Percentiles rank a stretch among this genome's conserved stretches.
These are phyloP conservation scores for Phortica variegata DNA, from an alignment of 1,140 invertebrate species.

Conservation along the genomic window DNA sequence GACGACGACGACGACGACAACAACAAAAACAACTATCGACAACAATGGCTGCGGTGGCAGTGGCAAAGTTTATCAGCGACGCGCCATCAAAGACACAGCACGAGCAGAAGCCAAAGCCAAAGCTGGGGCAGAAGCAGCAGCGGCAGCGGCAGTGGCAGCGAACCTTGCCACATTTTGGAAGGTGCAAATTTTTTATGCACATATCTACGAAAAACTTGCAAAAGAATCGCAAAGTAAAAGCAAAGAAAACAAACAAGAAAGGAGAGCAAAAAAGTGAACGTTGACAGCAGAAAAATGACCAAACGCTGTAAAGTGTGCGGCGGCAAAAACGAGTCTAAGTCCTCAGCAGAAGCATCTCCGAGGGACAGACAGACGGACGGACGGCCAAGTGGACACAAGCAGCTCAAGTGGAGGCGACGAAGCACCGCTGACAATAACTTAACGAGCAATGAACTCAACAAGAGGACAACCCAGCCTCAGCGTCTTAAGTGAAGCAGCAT, in stretches of 20 bases:
- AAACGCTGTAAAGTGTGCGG: background rate
- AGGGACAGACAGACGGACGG: background rate
- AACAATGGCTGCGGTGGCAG: no score
- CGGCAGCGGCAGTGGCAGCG: no score
- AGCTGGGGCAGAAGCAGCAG: no score
- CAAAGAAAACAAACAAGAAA: background rate
- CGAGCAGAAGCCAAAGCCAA: background rate
- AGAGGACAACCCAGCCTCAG: no score
- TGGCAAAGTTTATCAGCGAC: conserved; percentile 22
- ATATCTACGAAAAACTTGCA: no score
- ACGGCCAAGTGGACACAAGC: conserved; percentile 35
- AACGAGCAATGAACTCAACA: conserved; percentile 49
- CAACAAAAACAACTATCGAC: no score
- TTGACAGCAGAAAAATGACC: conserved; percentile 26
- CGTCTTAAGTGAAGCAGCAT: no score
- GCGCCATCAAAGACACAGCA: conserved; percentile 19
- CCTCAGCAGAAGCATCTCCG: conserved; percentile 22
- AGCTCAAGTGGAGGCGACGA: conserved; percentile 29
- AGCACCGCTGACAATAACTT: conserved; percentile 54
- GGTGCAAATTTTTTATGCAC: conserved; percentile 20
- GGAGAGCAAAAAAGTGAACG: conserved; percentile 5
- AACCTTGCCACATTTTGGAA: no score
- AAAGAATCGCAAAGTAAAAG: no score
- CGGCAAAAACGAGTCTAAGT: conserved; percentile 27
- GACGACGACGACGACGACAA: no score